These are phyloP conservation scores for Anoplophora glabripennis DNA, from an alignment of 1,140 invertebrate genomes.

Conservation along the genomic window DNA sequence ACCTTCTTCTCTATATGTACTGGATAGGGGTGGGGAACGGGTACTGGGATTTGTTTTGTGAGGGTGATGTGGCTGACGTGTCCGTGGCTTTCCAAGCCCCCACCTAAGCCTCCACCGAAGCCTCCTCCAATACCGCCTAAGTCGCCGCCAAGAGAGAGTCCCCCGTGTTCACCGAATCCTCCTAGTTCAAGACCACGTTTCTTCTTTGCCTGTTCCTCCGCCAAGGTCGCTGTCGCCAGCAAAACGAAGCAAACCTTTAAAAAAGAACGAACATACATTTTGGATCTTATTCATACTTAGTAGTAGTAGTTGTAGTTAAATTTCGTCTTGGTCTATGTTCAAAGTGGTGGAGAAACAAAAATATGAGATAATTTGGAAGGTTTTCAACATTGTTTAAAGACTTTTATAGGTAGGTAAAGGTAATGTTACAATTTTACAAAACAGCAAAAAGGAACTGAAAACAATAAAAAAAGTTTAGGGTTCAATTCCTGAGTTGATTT, in stretches of 20 bases:
- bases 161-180: constrained; percentile 24
- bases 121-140: constrained; percentile 16
- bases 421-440: no score
- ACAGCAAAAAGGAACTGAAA: no score
- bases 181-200: constrained; percentile 19
- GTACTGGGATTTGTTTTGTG: constrained; percentile 32
- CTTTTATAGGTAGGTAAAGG: no score
- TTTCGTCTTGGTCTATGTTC: no score
- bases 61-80: constrained; percentile 37
- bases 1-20: constrained; percentile 45
- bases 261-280: no score
- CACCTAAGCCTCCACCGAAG: constrained; percentile 7
- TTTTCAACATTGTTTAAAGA: no score
- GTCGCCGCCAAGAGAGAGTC: constrained; percentile 10
- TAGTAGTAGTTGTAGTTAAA: no score
- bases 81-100: constrained; percentile 20
- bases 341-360: no score
- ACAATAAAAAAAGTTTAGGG: no score
- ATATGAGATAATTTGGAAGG: no score
- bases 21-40: constrained; percentile 42
- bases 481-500: no score
- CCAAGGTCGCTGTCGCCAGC: constrained; percentile 22
- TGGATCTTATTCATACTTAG: no score
- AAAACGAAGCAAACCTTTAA: constrained; percentile 32
- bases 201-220: constrained; percentile 19